phyloP scores from a whole-genome alignment of 2,113 vertebrate species.

The Syrrhaptes paradoxus region DNA sequence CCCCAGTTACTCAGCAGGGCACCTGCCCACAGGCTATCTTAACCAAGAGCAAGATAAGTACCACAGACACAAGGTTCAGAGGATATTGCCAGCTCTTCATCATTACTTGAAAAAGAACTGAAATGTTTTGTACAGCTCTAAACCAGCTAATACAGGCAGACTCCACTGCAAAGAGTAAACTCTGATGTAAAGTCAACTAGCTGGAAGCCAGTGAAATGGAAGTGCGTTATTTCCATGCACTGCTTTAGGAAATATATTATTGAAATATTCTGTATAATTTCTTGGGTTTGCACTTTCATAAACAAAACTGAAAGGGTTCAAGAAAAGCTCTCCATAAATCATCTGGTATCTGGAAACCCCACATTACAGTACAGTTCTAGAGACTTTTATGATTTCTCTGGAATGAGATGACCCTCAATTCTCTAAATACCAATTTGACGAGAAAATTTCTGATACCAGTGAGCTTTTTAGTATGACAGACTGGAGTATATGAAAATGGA shows the following conservation, averaged over 20 bases:
- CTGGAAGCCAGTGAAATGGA: not conserved
- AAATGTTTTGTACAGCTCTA: not conserved
- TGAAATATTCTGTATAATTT: conserved; percentile 5
- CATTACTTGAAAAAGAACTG: not conserved
- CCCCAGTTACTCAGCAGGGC: not conserved
- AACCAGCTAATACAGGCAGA: not conserved
- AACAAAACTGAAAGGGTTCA: not conserved
- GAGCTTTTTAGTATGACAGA: not conserved
- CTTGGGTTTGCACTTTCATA: not conserved
- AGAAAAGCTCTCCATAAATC: not conserved
- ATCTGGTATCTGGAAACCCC: not conserved
- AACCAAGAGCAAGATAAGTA: not conserved
- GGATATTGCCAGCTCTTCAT: not conserved
- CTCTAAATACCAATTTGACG: not conserved
- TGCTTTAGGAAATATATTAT: not conserved
- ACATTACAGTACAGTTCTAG: not conserved
- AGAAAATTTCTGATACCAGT: not conserved
- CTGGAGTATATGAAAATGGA: not conserved
- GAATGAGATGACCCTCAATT: not conserved
- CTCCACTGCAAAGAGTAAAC: not conserved
- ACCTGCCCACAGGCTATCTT: not conserved
- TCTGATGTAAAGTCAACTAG: not conserved
- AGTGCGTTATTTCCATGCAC: not conserved
- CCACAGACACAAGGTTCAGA: not conserved
- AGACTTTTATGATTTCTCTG: not conserved